phyloP scores from a whole-genome alignment of 2,888 invertebrate genomes.

The Peribatodes rhomboidaria region DNA sequence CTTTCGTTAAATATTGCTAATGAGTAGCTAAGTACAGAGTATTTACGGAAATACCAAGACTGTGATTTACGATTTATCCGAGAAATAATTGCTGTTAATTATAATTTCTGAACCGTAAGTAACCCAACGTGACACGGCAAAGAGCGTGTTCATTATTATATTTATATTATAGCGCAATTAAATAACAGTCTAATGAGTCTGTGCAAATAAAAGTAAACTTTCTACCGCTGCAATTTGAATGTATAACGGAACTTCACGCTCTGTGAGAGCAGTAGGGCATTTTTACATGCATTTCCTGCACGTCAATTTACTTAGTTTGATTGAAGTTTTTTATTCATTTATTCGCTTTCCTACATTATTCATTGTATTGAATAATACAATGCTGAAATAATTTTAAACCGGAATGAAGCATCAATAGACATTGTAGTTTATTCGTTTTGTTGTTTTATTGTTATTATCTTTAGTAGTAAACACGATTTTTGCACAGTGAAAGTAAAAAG shows the following conservation, averaged over 20 bases:
- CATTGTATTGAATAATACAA: neutral
- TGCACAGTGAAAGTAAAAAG: too few relatives aligned
- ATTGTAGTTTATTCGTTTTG: too few relatives aligned
- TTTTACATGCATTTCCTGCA: slow-evolving; percentile 15
- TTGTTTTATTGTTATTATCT: too few relatives aligned
- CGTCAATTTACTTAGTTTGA: slow-evolving; percentile 2
- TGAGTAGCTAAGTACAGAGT: too few relatives aligned
- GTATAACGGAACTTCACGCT: slow-evolving; percentile 37
- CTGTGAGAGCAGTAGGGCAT: slow-evolving; percentile 12
- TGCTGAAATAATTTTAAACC: too few relatives aligned
- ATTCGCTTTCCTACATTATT: slow-evolving; percentile 11
- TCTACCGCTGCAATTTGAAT: slow-evolving; percentile 17
- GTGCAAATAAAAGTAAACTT: slow-evolving; percentile 11
- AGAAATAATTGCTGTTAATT: too few relatives aligned
- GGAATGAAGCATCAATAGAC: too few relatives aligned
- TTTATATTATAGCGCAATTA: too few relatives aligned
- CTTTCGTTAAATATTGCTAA: too few relatives aligned
- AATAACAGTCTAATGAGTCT: neutral
- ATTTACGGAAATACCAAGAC: too few relatives aligned
- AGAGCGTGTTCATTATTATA: slow-evolving; percentile 6
- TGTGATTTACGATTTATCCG: too few relatives aligned
- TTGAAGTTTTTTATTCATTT: neutral
- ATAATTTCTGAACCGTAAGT: neutral
- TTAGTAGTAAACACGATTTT: too few relatives aligned
- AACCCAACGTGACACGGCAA: neutral